These are phyloP conservation scores for Anas georgica DNA, from an alignment of 2,797 vertebrate genomes.

Conservation along the genomic window DNA sequence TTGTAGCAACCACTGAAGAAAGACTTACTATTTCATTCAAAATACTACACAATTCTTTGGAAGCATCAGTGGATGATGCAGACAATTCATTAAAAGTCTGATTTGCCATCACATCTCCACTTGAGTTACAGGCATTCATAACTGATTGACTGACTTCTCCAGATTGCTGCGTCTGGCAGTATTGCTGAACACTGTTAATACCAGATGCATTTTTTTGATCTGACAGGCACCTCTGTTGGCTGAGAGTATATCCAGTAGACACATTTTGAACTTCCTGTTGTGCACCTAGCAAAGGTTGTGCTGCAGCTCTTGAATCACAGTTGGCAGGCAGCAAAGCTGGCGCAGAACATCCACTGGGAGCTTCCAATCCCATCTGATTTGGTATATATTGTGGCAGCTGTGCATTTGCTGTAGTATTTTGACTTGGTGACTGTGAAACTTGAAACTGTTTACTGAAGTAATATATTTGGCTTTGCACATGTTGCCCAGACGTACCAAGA, in stretches of 20 bases:
- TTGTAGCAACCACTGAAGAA: constrained; percentile 4
- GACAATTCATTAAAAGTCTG: constrained; percentile 18
- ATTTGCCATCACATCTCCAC: not conserved
- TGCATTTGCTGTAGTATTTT: not conserved
- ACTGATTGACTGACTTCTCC: not conserved
- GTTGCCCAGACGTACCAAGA: not conserved
- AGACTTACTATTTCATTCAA: constrained; percentile 28
- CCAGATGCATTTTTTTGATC: constrained; percentile 27
- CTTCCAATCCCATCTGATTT: constrained; percentile 14
- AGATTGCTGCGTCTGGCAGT: constrained; percentile 41
- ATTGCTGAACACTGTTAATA: constrained; percentile 41
- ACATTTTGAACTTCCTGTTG: constrained; percentile 21
- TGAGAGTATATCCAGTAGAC: constrained; percentile 12
- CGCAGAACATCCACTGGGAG: constrained; percentile 4
- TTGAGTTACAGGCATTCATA: constrained; percentile 23
- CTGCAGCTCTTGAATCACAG: constrained; percentile 36
- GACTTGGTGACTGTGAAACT: constrained; percentile 26
- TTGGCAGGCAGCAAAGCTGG: constrained; percentile 1
- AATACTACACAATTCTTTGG: constrained; percentile 17
- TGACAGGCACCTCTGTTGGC: not conserved
- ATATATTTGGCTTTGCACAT: constrained; percentile 37
- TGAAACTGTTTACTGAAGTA: constrained; percentile 24
- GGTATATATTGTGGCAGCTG: constrained; percentile 24
- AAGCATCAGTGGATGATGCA: not conserved
- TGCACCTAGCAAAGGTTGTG: constrained; percentile 2